These are phyloP conservation scores for Urocitellus parryii DNA, from an alignment of 2,113 vertebrate genomes.

Conservation along the genomic window DNA sequence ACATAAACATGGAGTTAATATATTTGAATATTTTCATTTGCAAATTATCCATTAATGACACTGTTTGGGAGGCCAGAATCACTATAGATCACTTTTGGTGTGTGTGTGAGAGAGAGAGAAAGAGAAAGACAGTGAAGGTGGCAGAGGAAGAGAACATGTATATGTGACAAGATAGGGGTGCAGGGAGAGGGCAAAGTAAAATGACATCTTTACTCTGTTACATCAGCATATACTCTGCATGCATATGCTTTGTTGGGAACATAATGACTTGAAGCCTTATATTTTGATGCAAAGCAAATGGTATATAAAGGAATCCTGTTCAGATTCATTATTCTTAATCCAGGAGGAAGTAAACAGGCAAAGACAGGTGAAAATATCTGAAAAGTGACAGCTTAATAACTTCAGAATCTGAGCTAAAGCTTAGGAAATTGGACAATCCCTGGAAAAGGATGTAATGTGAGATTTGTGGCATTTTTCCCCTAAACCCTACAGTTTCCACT, in stretches of 20 bases:
- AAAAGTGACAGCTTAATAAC: not conserved
- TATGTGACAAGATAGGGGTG: not conserved
- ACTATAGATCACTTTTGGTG: not conserved
- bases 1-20: not conserved
- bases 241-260: not conserved
- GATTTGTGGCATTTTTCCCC: not conserved
- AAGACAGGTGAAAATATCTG: not conserved
- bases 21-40: not conserved
- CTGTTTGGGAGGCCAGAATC: not conserved
- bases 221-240: not conserved
- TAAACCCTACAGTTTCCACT: not conserved
- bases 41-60: not conserved
- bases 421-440: not conserved
- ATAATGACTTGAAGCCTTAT: not conserved
- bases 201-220: not conserved
- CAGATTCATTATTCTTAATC: conserved; percentile 35
- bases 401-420: not conserved
- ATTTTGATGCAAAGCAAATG: not conserved
- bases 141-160: not conserved
- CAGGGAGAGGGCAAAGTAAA: not conserved
- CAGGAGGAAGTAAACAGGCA: not conserved
- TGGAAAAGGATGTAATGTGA: not conserved
- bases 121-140: not conserved
- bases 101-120: not conserved
- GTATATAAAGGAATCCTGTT: not conserved